Conservation (phyloP, 1,140 invertebrate genomes). For the Sarcophaga bullata region DNA sequence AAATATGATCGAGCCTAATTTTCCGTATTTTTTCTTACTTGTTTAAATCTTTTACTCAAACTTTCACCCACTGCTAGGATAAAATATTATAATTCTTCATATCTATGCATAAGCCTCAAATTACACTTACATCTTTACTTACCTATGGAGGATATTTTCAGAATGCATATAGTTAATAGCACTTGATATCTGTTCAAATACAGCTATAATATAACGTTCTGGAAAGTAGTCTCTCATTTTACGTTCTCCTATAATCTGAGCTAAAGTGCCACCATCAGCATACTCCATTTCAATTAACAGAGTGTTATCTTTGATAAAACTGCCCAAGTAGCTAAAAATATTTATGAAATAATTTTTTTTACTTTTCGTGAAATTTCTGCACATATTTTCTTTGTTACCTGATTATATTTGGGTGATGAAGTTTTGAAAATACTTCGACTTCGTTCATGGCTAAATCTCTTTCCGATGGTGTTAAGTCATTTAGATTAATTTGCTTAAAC, state of each 20-base stretch:
- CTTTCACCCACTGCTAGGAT: too few species aligned
- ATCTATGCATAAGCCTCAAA: too few species aligned
- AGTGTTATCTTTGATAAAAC: constrained; percentile 78
- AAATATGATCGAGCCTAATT: too few species aligned
- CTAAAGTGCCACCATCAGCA: constrained; percentile 79
- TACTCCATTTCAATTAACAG: constrained; percentile 87
- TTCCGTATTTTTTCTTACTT: too few species aligned
- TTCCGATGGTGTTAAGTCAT: constrained; percentile 75
- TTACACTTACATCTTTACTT: not conserved
- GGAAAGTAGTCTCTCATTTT: constrained; percentile 61
- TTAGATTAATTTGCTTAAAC: constrained; percentile 81
- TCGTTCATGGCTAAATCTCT: constrained; percentile 81
- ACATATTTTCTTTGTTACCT: constrained; percentile 48
- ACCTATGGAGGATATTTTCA: constrained; percentile 80
- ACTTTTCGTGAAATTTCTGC: not conserved
- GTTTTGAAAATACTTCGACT: constrained; percentile 75
- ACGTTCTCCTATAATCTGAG: constrained; percentile 72
- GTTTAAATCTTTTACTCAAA: too few species aligned
- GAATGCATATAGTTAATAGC: constrained; percentile 80
- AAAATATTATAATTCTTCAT: too few species aligned
- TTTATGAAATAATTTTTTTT: not conserved
- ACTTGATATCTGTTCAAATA: constrained; percentile 78
- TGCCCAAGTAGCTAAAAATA: constrained; percentile 75
- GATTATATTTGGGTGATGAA: constrained; percentile 81
- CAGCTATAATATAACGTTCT: constrained; percentile 73